These are phyloP conservation scores for Mnemiopsis leidyi DNA, from an alignment of 37 sponge, comb jelly and placozoan species.

Conservation along the genomic window DNA sequence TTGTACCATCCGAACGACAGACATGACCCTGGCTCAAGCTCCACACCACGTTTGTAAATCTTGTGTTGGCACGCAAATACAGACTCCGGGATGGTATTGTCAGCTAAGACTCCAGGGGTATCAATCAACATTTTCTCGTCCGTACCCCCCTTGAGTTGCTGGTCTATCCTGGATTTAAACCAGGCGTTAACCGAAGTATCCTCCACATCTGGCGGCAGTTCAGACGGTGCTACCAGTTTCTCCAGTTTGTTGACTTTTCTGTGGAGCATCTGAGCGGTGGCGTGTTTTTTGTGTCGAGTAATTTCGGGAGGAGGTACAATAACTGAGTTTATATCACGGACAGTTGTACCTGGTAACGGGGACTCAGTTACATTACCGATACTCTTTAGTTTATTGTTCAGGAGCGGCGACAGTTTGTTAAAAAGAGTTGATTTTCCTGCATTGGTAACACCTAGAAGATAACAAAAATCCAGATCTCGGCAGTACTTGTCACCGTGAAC, in stretches of 20 bases:
- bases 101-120: conserved; percentile 24
- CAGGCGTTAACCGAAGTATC: not conserved
- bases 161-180: conserved; percentile 22
- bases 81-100: not conserved
- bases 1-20: conserved; percentile 37
- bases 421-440: conserved; percentile 57
- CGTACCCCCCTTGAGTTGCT: not conserved
- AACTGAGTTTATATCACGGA: not conserved
- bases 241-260: conserved; percentile 6
- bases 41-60: not conserved
- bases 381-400: not conserved
- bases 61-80: not conserved
- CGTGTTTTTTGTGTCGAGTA: not conserved
- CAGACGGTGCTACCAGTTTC: not conserved
- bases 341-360: conserved; percentile 4
- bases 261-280: not conserved
- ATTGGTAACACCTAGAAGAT: conserved; percentile 38
- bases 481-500: not conserved
- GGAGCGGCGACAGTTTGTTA: conserved; percentile 13
- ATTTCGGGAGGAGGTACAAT: not conserved
- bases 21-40: not conserved
- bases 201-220: not conserved
- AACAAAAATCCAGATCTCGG: not conserved
- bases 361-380: conserved; percentile 30
- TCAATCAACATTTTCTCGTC: conserved; percentile 19